Evolutionary conservation across 1,140 invertebrate species (phyloP), one percentile per base, ranked within the genome.

Genomic region (Cepaea nemoralis): DNA sequence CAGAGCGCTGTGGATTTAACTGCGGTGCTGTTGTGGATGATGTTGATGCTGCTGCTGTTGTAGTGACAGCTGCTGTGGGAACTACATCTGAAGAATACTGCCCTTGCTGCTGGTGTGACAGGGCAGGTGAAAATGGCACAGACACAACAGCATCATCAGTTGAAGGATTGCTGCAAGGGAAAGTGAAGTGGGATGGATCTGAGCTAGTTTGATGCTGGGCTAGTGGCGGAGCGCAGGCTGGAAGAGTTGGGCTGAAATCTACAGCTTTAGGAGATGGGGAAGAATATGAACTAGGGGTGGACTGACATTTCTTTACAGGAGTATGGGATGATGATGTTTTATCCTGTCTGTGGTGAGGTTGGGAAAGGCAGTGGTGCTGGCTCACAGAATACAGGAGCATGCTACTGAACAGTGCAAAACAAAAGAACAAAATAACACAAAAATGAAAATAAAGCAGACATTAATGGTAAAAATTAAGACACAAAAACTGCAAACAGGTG

Each of bases 181-280:
- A 82, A 88, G 86, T 83, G 88, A 89, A 87, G 92, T 87, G 91
- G 93, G 75, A 77, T 42, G 22, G 27, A 35, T 35, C 33, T 89
- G 92, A 93, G 70, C 73, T 84, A 85, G 73, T 93, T 92, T 80
- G 93, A 93, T 93, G 6, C 89, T 75, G 70, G 40, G 63, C 16
- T 66, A 69, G 69, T 80, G 31, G 42, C 82, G 83, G 82, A 55
- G 74, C 74, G 63, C 76, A 79, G 27, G 76, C 82, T 40, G 81
- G 80, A 45, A 70, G 70, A 80, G 24, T 80, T 42, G 69, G n/a
- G 22, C 6, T 73, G 42, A 66, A 79, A 73, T 50, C 82, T 77
- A 55, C 63, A 55, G 50, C 79, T 14, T n/a, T 40, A 67, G 45
- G 16, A 31, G 78, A 71, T 22, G 67, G 69, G 24, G 78, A 80